Evolutionary conservation across 1,140 invertebrate genomes (phyloP), one percentile per base, ranked within the genome.

Genomic region (Prorops nasuta): DNA sequence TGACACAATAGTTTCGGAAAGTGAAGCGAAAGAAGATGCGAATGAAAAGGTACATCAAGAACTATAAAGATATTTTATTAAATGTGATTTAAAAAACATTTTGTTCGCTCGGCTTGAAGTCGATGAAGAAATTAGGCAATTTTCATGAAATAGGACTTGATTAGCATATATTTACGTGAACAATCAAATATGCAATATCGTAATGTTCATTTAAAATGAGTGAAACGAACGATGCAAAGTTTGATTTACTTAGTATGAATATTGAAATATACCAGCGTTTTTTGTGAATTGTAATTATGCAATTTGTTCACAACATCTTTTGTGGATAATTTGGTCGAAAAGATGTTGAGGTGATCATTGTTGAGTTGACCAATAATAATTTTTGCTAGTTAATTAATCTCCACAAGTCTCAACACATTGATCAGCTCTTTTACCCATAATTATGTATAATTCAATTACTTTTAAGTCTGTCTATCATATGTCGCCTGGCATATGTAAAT

Each of bases 51-150:
- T n/a, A n/a, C n/a, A n/a, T n/a, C n/a, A n/a, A n/a, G n/a, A n/a
- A n/a, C n/a, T n/a, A n/a, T n/a, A n/a, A n/a, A n/a, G n/a, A n/a
- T n/a, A n/a, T n/a, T n/a, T n/a, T n/a, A n/a, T n/a, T n/a, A n/a
- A n/a, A n/a, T n/a, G 45, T 12, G 28, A 22, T 47, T 50, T 51
- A 49, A 56, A 53, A 56, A 28, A 38, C 44, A 53, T 28, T 39
- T 47, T 60, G 45, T 55, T 52, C 44, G 35, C 39, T 54, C 57
- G 58, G 35, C 47, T 6, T 1, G 1, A n/a, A 17, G n/a, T 60
- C 57, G 53, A 59, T 60, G 36, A 19, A 43, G 42, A 49, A 37
- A 1, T 55, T 55, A 55, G 48, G 38, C 44, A 60, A 60, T 56
- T 60, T 51, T n/a, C n/a, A n/a, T n/a, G n/a, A n/a, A n/a, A n/a